phyloP scores from a whole-genome alignment of 2,113 vertebrate genomes.

The Archilochus colubris region DNA sequence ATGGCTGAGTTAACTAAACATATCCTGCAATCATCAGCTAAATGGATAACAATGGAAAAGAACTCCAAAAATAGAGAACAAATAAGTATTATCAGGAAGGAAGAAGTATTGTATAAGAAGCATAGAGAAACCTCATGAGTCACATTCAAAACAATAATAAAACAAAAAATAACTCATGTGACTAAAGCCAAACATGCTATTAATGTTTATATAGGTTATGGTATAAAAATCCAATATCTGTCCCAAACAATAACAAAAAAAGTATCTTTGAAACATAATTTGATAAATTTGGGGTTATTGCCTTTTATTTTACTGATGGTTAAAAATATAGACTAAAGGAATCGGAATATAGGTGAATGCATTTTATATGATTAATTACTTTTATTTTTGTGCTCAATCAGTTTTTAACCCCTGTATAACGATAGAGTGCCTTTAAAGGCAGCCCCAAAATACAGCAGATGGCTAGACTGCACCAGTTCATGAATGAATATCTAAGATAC shows the following conservation, averaged over 20 bases:
- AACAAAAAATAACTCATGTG: not conserved
- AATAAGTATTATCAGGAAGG: not conserved
- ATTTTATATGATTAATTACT: not conserved
- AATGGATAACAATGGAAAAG: not conserved
- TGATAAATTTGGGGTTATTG: not conserved
- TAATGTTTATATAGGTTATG: not conserved
- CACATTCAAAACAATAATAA: not conserved
- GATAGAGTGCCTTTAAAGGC: not conserved
- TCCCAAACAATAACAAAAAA: not conserved
- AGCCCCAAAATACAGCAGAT: not conserved
- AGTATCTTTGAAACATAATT: not conserved
- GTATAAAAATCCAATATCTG: not conserved
- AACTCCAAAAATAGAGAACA: slow-evolving; percentile 38
- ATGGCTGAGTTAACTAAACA: not conserved
- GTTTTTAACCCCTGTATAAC: not conserved
- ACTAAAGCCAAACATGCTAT: not conserved
- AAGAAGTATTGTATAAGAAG: not conserved
- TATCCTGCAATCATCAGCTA: not conserved
- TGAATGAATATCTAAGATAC: not conserved
- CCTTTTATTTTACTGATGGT: not conserved
- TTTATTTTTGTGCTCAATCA: not conserved
- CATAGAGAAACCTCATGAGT: not conserved
- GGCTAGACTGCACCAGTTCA: not conserved
- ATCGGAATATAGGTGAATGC: not conserved
- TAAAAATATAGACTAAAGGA: not conserved